Conservation (phyloP, 2,113 vertebrate genomes). For the Nematolebias whitei region DNA sequence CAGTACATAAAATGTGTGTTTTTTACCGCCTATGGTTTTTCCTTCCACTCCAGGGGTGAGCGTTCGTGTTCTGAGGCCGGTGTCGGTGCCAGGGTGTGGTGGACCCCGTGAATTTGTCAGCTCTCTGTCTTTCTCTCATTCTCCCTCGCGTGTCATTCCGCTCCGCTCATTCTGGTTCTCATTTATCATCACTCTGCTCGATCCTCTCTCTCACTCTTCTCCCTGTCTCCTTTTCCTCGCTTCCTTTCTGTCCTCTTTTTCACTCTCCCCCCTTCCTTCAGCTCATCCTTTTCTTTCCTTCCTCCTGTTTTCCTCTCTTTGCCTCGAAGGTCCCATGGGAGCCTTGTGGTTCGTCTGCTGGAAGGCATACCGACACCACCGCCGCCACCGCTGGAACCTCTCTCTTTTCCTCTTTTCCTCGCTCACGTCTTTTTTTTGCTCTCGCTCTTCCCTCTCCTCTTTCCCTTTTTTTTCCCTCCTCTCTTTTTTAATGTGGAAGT, state of each 20-base stretch:
- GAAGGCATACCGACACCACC: constrained; percentile 76
- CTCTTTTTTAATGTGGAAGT: constrained; percentile 84
- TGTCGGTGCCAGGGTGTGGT: constrained; percentile 74
- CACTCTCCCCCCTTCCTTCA: constrained; percentile 23
- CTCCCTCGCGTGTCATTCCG: constrained; percentile 47
- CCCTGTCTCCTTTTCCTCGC: constrained; percentile 5
- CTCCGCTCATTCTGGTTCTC: constrained; percentile 57
- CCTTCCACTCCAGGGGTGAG: constrained; percentile 68
- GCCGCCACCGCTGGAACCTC: constrained; percentile 80
- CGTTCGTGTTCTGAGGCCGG: constrained; percentile 63
- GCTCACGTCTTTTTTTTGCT: constrained; percentile 23
- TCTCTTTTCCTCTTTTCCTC: constrained; percentile 59
- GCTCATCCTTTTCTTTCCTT: constrained; percentile 23
- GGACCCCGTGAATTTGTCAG: constrained; percentile 72
- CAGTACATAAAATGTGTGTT: constrained; percentile 75
- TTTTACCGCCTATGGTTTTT: constrained; percentile 74
- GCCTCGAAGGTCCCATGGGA: constrained; percentile 72
- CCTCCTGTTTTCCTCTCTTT: constrained; percentile 39
- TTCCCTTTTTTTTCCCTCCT: constrained; percentile 52
- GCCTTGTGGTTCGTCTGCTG: constrained; percentile 77
- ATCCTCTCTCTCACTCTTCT: constrained; percentile 6
- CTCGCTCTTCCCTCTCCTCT: constrained; percentile 39
- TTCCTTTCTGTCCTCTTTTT: constrained; percentile 24
- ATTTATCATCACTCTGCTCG: constrained; percentile 57
- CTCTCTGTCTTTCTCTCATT: constrained; percentile 65